A percentile compares a stretch with the other conserved stretches of the same genome.
Conservation (phyloP, 2,797 vertebrate genomes). For the Anabacerthia variegaticeps region DNA sequence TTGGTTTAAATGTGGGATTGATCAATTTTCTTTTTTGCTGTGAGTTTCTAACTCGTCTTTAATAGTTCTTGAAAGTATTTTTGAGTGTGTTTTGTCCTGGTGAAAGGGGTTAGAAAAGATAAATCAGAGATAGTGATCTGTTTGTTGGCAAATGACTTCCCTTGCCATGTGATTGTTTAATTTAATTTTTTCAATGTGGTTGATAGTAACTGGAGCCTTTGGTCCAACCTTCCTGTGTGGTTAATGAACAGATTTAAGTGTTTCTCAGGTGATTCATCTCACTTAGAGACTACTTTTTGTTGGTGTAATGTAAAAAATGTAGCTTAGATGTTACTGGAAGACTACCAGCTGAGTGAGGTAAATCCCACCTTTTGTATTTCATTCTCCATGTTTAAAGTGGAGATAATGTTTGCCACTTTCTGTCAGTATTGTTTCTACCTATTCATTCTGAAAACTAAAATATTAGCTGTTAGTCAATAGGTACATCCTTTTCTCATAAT, state of each 20-base stretch:
- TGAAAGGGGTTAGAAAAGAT: not conserved
- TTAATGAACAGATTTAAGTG: not conserved
- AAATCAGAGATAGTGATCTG: accelerated
- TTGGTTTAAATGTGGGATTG: not conserved
- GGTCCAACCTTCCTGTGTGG: not conserved
- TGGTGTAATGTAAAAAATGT: not conserved
- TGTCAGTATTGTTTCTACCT: not conserved
- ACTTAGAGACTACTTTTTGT: not conserved
- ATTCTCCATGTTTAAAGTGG: not conserved
- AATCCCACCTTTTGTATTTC: not conserved
- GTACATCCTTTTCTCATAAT: not conserved
- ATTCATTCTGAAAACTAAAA: not conserved
- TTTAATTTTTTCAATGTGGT: not conserved
- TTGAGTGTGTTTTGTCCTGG: not conserved
- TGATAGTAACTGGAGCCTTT: not conserved
- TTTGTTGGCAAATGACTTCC: not conserved
- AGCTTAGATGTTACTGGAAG: not conserved
- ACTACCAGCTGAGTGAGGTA: not conserved
- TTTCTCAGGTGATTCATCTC: not conserved
- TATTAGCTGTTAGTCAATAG: not conserved
- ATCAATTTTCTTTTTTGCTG: not conserved
- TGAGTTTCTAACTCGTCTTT: not conserved
- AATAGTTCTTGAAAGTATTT: not conserved
- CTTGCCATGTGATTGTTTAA: not conserved
- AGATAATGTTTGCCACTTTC: not conserved